phyloP scores from a whole-genome alignment of 2,888 invertebrate species.

The Euphydryas editha region DNA sequence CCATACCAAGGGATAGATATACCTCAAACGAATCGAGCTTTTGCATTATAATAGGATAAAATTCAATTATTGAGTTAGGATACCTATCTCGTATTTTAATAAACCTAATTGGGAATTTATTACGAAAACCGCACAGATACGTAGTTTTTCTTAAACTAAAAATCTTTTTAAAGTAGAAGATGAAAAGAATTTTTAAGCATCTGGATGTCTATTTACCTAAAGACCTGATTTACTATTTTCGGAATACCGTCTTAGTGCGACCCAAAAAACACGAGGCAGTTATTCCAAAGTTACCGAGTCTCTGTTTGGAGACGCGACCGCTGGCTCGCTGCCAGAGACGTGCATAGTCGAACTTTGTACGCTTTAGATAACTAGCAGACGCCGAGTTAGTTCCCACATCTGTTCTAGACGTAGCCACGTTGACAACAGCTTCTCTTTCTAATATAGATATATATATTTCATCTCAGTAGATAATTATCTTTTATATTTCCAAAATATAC shows the following conservation, averaged over 20 bases:
- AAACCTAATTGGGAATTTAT: neutral
- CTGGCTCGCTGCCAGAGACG: conserved; percentile 30
- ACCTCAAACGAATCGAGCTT: conserved; percentile 21
- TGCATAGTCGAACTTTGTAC: conserved; percentile 31
- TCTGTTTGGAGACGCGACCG: conserved; percentile 32
- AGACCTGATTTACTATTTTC: neutral
- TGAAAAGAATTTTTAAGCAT: neutral
- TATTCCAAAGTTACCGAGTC: conserved; percentile 41
- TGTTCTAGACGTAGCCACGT: conserved; percentile 1
- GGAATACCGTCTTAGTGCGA: conserved; percentile 12
- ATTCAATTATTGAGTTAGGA: conserved; percentile 19
- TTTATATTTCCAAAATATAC: neutral
- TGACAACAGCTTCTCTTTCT: conserved; percentile 10
- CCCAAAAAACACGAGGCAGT: conserved; percentile 34
- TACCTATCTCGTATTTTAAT: neutral
- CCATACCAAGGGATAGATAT: conserved; percentile 33
- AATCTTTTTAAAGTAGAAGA: neutral
- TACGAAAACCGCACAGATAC: neutral
- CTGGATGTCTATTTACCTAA: neutral
- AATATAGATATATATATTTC: too few species aligned
- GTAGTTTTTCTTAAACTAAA: neutral
- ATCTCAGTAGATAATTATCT: neutral
- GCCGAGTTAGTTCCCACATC: conserved; percentile 12
- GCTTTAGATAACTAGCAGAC: conserved; percentile 27
- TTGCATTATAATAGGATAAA: conserved; percentile 14